Percentiles rank a stretch among this genome's conserved stretches.
Evolutionary conservation across 2,113 vertebrate genomes (phyloP).

Genomic region (Typhlomys cinereus): DNA sequence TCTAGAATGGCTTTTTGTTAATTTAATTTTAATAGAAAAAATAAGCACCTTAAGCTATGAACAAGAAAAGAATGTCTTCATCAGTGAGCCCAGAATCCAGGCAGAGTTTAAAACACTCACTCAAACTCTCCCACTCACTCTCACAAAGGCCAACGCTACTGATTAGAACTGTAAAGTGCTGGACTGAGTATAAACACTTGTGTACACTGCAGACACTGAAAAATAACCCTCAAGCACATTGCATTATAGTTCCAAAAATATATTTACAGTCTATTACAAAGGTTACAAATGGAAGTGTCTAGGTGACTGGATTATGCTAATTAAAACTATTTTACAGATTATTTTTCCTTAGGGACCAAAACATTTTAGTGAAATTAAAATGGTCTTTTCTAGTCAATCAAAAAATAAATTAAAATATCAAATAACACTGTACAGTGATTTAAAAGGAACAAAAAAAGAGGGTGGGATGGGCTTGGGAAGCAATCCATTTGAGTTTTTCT

Average conservation of each 20-base stretch:
- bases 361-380: constrained; percentile 91
- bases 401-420: constrained; percentile 99
- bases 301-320: constrained; percentile 93
- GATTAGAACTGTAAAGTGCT: constrained; percentile 87
- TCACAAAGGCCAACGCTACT: constrained; percentile 86
- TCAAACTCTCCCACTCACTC: constrained; percentile 82
- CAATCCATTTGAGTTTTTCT: constrained; percentile 90
- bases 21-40: constrained; percentile 84
- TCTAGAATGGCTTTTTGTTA: constrained; percentile 82
- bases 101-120: constrained; percentile 84
- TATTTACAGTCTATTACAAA: constrained; percentile 99
- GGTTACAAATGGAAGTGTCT: constrained; percentile 99
- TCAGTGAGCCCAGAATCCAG: constrained; percentile 83
- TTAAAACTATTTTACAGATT: constrained; percentile 94
- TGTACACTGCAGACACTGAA: constrained; percentile 88
- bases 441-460: constrained; percentile 84
- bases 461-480: constrained; percentile 74
- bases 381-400: constrained; percentile 93
- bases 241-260: constrained; percentile 99
- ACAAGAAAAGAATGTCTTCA: constrained; percentile 83
- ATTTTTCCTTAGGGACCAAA: constrained; percentile 88
- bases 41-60: constrained; percentile 84
- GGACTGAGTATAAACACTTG: constrained; percentile 88
- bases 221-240: constrained; percentile 94
- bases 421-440: constrained; percentile 95